phyloP scores from a whole-genome alignment of 1,140 invertebrate species.

The Diploscapter pachys region DNA sequence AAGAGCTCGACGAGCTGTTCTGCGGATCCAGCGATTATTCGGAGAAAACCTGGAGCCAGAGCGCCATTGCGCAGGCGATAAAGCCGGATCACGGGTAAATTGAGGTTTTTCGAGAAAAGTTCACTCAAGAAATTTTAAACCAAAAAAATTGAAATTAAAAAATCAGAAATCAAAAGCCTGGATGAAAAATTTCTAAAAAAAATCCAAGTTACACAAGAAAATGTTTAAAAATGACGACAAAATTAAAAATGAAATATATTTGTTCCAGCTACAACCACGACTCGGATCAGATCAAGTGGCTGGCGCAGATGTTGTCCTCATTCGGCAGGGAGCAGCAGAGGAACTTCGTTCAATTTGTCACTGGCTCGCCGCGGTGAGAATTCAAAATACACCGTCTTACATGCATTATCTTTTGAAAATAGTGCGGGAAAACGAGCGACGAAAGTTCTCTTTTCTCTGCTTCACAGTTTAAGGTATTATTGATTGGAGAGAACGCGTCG shows the following conservation, averaged over 20 bases:
- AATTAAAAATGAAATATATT: not conserved
- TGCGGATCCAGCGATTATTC: conserved; percentile 71
- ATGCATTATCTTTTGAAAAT: too few relatives aligned
- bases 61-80: conserved; percentile 31
- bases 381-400: too few relatives aligned
- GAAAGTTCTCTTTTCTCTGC: too few relatives aligned
- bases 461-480: too few relatives aligned
- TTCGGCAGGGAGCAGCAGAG: conserved; percentile 86
- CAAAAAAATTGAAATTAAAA: not conserved
- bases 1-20: conserved; percentile 93
- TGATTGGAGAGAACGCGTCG: too few relatives aligned
- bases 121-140: too few relatives aligned
- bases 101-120: too few relatives aligned
- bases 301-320: conserved; percentile 85
- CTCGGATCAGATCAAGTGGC: conserved; percentile 84
- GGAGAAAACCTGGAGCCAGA: conserved; percentile 26
- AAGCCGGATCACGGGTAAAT: conserved; percentile 46
- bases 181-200: not conserved
- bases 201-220: not conserved
- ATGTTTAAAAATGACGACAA: not conserved
- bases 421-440: too few relatives aligned
- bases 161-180: not conserved
- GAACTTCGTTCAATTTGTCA: conserved; percentile 92
- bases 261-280: conserved; percentile 76
- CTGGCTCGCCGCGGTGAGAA: conserved; percentile 74